Evolutionary conservation across 2,797 vertebrate species (phyloP).

Genomic region (Platyrinchus mystaceus): DNA sequence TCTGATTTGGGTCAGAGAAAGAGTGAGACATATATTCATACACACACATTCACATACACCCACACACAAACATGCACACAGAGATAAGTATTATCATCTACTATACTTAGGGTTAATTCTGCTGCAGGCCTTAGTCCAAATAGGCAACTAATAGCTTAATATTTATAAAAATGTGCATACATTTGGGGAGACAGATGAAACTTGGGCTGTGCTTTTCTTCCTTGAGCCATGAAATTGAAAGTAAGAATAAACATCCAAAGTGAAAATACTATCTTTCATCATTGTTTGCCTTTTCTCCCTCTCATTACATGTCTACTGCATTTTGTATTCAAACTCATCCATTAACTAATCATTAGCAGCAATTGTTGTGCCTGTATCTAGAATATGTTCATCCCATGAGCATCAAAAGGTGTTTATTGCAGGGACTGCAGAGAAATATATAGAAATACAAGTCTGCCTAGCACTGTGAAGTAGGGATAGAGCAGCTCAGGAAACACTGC

Average conservation of each 20-base stretch:
- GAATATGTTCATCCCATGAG: not conserved
- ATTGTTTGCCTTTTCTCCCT: not conserved
- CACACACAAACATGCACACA: accelerated
- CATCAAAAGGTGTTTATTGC: not conserved
- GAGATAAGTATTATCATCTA: not conserved
- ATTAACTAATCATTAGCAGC: not conserved
- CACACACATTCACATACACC: not conserved
- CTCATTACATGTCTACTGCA: not conserved
- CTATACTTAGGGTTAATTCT: not conserved
- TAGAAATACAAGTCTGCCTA: accelerated
- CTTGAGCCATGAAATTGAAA: not conserved
- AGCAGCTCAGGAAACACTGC: not conserved
- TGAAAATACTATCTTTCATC: not conserved
- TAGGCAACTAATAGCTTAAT: not conserved
- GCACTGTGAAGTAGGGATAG: not conserved
- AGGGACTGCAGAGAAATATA: not conserved
- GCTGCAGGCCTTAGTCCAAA: not conserved
- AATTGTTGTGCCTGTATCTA: not conserved
- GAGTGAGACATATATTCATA: not conserved
- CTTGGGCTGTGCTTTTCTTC: not conserved
- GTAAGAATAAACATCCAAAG: not conserved
- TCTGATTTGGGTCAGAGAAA: not conserved
- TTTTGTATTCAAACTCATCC: not conserved
- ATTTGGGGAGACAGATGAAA: not conserved
- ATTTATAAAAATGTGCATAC: not conserved